phyloP scores from a whole-genome alignment of 1,140 invertebrate genomes.

The Chlorops oryzae region DNA sequence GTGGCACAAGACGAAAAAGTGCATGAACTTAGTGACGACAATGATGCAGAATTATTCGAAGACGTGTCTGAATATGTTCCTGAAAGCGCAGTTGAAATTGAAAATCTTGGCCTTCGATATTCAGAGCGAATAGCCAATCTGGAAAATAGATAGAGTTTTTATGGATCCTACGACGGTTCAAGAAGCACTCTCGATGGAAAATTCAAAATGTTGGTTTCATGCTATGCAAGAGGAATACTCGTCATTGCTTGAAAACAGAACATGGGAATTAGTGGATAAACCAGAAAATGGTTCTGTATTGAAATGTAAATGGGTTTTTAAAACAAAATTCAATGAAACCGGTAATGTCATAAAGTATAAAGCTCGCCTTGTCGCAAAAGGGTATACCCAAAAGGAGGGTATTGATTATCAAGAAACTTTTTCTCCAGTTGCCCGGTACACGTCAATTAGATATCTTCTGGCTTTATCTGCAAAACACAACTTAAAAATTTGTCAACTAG shows the following conservation, averaged over 20 bases:
- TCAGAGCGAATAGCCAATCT: not conserved
- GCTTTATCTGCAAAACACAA: conserved; percentile 20
- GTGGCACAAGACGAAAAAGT: too few species aligned
- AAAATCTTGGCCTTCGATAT: too few species aligned
- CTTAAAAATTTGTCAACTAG: conserved; percentile 43
- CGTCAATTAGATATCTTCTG: conserved; percentile 2
- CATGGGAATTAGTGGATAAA: not conserved
- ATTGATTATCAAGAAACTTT: conserved; percentile 2
- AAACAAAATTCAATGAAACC: not conserved
- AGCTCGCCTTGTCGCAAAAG: not conserved
- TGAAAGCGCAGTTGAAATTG: too few species aligned
- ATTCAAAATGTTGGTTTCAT: not conserved
- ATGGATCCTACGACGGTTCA: conserved; percentile 1
- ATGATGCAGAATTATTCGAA: too few species aligned
- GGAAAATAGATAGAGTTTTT: not conserved
- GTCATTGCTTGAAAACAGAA: not conserved
- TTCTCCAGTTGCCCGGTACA: not conserved
- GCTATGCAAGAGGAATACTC: not conserved
- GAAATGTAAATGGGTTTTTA: not conserved
- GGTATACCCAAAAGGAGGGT: conserved; percentile 9
- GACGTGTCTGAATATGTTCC: too few species aligned
- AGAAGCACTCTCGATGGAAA: not conserved
- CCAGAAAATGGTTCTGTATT: not conserved
- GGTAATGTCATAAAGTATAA: not conserved
- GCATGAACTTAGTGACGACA: too few species aligned